phyloP scores from a whole-genome alignment of 2,888 invertebrate genomes.

The Ctenicera cuprea region DNA sequence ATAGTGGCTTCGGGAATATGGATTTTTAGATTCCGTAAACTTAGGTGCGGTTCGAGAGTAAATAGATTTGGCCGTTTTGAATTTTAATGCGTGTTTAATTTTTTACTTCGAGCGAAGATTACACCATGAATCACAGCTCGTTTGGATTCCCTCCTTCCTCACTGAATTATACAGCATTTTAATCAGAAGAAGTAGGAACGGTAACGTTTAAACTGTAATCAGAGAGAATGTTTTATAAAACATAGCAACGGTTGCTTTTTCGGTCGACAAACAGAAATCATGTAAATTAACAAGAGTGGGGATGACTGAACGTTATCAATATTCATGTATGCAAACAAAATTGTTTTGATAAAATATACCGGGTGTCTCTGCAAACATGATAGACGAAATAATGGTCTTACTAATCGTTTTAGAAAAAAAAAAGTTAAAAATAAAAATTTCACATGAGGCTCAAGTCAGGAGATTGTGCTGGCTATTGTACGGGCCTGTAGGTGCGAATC shows the following conservation, averaged over 20 bases:
- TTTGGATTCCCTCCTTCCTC: neutral
- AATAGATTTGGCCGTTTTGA: slow-evolving; percentile 1
- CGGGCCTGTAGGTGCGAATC: too few relatives aligned
- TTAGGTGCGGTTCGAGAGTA: neutral
- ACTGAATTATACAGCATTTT: slow-evolving; percentile 10
- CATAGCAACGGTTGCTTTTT: neutral
- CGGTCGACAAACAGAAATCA: neutral
- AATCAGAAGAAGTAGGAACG: slow-evolving; percentile 5
- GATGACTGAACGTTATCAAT: neutral
- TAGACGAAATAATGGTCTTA: too few relatives aligned
- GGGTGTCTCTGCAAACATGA: neutral
- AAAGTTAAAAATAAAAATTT: too few relatives aligned
- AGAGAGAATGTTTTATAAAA: neutral
- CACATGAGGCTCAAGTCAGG: too few relatives aligned
- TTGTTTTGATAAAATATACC: too few relatives aligned
- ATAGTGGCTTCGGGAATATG: neutral
- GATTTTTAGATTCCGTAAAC: neutral
- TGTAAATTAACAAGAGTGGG: neutral
- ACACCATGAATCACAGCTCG: slow-evolving; percentile 15
- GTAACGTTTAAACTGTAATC: slow-evolving; percentile 1
- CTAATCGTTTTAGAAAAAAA: too few relatives aligned
- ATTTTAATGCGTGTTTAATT: slow-evolving; percentile 8
- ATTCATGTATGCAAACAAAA: neutral
- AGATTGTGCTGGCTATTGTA: too few relatives aligned
- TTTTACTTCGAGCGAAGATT: slow-evolving; percentile 4